Percentiles rank a stretch among this genome's conserved stretches.
Conservation (phyloP, 2,113 vertebrate genomes). For the Cebus imitator region DNA sequence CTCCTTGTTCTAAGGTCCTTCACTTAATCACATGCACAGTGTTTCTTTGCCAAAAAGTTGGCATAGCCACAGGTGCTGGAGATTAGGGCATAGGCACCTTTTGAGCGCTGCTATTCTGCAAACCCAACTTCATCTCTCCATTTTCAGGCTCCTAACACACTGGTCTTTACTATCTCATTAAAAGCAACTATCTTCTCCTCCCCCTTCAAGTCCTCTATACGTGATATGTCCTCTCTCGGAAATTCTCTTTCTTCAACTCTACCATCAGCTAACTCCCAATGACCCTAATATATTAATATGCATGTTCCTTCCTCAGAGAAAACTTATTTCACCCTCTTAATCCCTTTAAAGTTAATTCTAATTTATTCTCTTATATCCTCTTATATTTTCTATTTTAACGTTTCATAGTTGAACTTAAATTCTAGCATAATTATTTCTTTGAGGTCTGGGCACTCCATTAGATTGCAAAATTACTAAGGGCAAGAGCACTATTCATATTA, state of each 20-base stretch:
- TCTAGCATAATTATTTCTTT: not conserved
- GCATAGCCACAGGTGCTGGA: too few relatives aligned
- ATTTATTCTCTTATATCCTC: not conserved
- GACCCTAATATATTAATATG: not conserved
- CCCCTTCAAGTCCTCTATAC: not conserved
- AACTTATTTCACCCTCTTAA: not conserved
- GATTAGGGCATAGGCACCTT: too few relatives aligned
- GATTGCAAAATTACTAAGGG: not conserved
- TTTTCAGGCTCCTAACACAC: fast-evolving
- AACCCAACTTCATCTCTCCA: fast-evolving
- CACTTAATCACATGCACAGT: not conserved
- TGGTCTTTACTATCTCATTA: not conserved
- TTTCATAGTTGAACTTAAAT: not conserved
- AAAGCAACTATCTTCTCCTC: not conserved
- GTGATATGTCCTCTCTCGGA: not conserved
- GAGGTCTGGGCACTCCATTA: too few relatives aligned
- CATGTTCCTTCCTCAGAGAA: not conserved
- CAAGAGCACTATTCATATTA: fast-evolving
- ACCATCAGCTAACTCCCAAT: not conserved
- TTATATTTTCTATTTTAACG: not conserved
- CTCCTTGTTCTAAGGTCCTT: not conserved
- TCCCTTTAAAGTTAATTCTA: not conserved
- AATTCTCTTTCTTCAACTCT: not conserved
- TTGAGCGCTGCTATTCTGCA: not conserved
- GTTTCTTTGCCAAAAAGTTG: not conserved